Conservation (phyloP, 2,113 vertebrate genomes). For the Engraulis encrasicolus region DNA sequence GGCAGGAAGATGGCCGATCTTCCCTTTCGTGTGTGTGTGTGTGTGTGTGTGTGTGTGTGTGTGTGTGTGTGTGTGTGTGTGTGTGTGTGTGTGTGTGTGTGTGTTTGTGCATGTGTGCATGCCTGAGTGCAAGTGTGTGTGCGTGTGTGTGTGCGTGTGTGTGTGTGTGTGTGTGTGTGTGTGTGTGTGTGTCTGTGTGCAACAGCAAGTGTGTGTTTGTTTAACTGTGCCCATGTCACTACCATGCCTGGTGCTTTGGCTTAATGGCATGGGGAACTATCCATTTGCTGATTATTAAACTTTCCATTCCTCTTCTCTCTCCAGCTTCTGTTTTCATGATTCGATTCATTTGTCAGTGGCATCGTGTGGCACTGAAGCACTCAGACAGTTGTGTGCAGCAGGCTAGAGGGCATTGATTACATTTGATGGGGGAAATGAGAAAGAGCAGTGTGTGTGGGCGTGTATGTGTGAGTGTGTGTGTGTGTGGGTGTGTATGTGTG, state of each 20-base stretch:
- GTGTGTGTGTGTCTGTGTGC: background rate
- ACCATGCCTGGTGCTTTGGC: no score
- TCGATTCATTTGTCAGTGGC: no score
- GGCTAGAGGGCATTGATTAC: no score
- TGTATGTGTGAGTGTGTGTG: background rate
- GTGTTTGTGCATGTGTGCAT: no score
- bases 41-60: constrained; percentile 23
- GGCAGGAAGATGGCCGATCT: no score
- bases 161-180: background rate
- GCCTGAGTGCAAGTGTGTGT: background rate
- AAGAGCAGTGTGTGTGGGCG: background rate
- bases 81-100: background rate
- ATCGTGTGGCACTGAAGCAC: no score
- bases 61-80: constrained; percentile 19
- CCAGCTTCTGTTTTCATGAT: no score
- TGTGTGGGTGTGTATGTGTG: background rate
- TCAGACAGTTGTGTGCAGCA: no score
- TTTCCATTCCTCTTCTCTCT: no score
- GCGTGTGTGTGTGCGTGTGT: background rate
- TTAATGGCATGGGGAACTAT: no score
- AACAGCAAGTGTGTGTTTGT: background rate
- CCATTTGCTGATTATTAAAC: no score
- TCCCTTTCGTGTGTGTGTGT: no score
- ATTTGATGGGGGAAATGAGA: background rate
- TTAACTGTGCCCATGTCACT: background rate